phyloP scores from a whole-genome alignment of 2,113 vertebrate genomes.

The Menidia beryllina region DNA sequence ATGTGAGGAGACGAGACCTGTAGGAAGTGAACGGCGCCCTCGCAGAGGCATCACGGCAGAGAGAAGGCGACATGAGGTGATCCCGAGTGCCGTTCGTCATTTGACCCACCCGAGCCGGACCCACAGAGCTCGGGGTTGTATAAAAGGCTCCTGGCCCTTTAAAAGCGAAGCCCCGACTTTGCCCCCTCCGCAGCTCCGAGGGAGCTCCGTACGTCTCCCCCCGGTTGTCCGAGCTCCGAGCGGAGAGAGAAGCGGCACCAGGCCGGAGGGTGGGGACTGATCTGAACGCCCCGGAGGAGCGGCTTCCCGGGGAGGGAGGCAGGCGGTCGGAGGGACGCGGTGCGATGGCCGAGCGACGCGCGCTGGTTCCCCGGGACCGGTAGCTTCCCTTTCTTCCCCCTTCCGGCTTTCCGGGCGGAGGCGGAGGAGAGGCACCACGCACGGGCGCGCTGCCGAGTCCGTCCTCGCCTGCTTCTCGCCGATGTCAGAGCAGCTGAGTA shows the following conservation, averaged over 20 bases:
- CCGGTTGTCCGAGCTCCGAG: constrained; percentile 46
- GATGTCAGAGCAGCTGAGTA: constrained; percentile 73
- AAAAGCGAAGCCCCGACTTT: constrained; percentile 70
- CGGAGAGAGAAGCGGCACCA: constrained; percentile 24
- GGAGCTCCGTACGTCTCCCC: constrained; percentile 70
- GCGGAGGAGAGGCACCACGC: constrained; percentile 51
- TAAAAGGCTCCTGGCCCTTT: constrained; percentile 80
- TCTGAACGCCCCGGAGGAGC: constrained; percentile 24
- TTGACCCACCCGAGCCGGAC: constrained; percentile 50
- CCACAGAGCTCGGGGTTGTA: constrained; percentile 19
- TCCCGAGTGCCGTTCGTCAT: constrained; percentile 53
- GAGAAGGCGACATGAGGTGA: constrained; percentile 37
- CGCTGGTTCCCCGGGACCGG: constrained; percentile 36
- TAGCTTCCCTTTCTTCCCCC: constrained; percentile 32
- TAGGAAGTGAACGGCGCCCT: not conserved
- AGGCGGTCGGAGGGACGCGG: constrained; percentile 66
- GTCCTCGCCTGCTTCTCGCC: constrained; percentile 66
- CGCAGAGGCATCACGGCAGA: constrained; percentile 4
- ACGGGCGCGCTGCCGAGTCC: constrained; percentile 55
- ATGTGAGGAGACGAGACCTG: constrained; percentile 18
- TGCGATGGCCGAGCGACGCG: constrained; percentile 31
- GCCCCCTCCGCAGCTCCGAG: constrained; percentile 43
- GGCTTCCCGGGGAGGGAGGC: constrained; percentile 23
- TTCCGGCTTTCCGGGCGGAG: too few relatives aligned
- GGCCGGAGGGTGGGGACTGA: constrained; percentile 16